Percentiles rank a stretch among this genome's conserved stretches.
These are phyloP conservation scores for Xestia c-nigrum DNA, from an alignment of 2,888 invertebrate species.

Conservation along the genomic window DNA sequence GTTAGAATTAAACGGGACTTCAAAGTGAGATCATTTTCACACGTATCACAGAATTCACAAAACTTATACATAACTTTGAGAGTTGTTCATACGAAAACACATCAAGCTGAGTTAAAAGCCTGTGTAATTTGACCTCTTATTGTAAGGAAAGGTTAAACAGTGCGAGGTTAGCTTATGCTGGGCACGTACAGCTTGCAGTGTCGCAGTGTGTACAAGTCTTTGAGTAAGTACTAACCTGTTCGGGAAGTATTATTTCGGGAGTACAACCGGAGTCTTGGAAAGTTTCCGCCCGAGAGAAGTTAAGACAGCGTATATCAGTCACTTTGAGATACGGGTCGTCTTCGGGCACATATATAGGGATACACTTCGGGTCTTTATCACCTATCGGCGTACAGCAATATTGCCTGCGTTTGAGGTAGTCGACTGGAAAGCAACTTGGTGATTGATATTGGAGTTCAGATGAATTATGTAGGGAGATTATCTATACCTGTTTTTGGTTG, in stretches of 20 bases:
- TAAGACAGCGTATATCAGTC: slow-evolving; percentile 82
- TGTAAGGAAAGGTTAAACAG: not conserved
- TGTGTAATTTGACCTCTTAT: not conserved
- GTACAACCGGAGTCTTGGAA: slow-evolving; percentile 82
- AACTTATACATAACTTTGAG: slow-evolving; percentile 53
- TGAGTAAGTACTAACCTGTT: slow-evolving; percentile 75
- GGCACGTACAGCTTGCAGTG: not conserved
- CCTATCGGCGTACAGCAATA: slow-evolving; percentile 77
- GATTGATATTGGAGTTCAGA: slow-evolving; percentile 22
- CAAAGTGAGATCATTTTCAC: slow-evolving; percentile 68
- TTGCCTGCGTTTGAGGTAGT: slow-evolving; percentile 74
- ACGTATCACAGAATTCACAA: slow-evolving; percentile 67
- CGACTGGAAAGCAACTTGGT: slow-evolving; percentile 71
- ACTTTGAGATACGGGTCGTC: slow-evolving; percentile 84
- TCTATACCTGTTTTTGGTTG: not conserved
- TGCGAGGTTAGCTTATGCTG: not conserved
- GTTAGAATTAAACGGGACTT: slow-evolving; percentile 60
- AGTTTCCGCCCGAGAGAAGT: slow-evolving; percentile 84
- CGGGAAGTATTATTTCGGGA: slow-evolving; percentile 74
- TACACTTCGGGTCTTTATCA: slow-evolving; percentile 75
- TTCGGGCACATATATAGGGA: slow-evolving; percentile 78
- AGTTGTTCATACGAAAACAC: slow-evolving; percentile 14
- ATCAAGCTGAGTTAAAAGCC: not conserved
- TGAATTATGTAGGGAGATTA: slow-evolving; percentile 13
- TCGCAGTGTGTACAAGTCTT: slow-evolving; percentile 21